Base-by-base conservation (phyloP, 2,113 vertebrate species). In the Phoenicopterus ruber region DNA sequence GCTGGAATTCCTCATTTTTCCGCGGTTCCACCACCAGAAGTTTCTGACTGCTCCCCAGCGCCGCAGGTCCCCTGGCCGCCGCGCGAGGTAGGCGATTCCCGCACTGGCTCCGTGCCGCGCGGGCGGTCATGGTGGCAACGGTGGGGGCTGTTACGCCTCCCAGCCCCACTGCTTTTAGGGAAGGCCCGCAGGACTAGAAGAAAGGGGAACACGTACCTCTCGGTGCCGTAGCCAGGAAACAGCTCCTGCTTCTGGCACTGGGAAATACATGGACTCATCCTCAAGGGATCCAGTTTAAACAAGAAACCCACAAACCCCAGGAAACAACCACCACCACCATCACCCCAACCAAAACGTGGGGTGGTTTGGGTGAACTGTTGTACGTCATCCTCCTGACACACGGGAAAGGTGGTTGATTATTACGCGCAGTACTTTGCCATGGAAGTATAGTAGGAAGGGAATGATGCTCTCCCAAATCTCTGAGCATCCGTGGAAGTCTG, bases 91-190 rank as follows among this genome's bases (percentile, higher is more conserved):
- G 16, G 86, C 5, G 19, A 21, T 57, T 49, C 26, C 59, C 59
- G 17, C 7, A 25, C 24, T 12, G 15, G 71, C 50, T 57, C 29
- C 11, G 1, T 29, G n/a, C 83, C 22, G 2, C 1, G 2, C 6
- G 2, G 29, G 3, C 13, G 32, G 62, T 36, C 18, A 8, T 6
- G 44, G 62, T 4, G 26, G 54, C 10, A 7, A 1, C 31, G 1
- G 1, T 20, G 44, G 72, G 26, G 62, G 31, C 25, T 31, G 38
- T n/a, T 25, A 2, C 13, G 42, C 50, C 40, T 49, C 54, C 78
- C n/a, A 15, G 24, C 40, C 2, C 0, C 13, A 7, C 47, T 29
- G 72, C 54, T 52, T n/a, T 46, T 28, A 9, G 34, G 15, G 24
- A 47, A 19, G 40, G 34, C 40, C 22, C 18, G 72, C 16, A 6